These are phyloP conservation scores for Chaetoderma sp. DNA, from an alignment of 2,888 invertebrate genomes.

Conservation along the genomic window DNA sequence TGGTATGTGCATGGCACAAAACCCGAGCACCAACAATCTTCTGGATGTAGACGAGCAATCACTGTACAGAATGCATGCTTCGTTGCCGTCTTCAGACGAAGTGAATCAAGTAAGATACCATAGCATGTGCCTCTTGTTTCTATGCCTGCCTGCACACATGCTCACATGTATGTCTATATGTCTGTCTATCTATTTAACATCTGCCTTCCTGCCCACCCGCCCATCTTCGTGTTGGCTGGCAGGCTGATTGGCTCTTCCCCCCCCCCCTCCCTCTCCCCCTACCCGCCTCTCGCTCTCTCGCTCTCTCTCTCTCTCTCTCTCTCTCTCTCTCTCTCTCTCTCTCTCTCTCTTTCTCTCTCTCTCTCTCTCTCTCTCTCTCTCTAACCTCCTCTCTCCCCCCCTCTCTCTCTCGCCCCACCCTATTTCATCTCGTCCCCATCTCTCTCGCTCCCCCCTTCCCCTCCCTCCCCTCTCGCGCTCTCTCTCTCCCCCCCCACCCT, in stretches of 20 bases:
- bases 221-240: too few species aligned
- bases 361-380: slow-evolving; percentile 8
- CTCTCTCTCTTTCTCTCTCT: slow-evolving; percentile 19
- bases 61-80: slow-evolving; percentile 59
- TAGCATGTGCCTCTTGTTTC: too few species aligned
- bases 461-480: not conserved
- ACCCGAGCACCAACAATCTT: slow-evolving; percentile 61
- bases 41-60: slow-evolving; percentile 64
- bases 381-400: too few species aligned
- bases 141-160: too few species aligned
- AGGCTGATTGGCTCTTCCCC: too few species aligned
- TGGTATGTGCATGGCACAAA: too few species aligned
- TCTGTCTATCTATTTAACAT: too few species aligned
- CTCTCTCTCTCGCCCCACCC: not conserved
- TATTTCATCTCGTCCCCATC: not conserved
- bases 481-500: not conserved
- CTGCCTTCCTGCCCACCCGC: too few species aligned
- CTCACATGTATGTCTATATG: too few species aligned
- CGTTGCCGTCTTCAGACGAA: slow-evolving; percentile 55
- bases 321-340: slow-evolving; percentile 6
- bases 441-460: slow-evolving; percentile 13
- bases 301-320: not conserved
- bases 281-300: too few species aligned
- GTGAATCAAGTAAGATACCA: slow-evolving; percentile 52
- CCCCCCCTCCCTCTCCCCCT: too few species aligned